Evolutionary conservation across 2,888 invertebrate genomes (phyloP), one percentile per base, ranked within the genome.

Genomic region (Crocallis elinguaria): DNA sequence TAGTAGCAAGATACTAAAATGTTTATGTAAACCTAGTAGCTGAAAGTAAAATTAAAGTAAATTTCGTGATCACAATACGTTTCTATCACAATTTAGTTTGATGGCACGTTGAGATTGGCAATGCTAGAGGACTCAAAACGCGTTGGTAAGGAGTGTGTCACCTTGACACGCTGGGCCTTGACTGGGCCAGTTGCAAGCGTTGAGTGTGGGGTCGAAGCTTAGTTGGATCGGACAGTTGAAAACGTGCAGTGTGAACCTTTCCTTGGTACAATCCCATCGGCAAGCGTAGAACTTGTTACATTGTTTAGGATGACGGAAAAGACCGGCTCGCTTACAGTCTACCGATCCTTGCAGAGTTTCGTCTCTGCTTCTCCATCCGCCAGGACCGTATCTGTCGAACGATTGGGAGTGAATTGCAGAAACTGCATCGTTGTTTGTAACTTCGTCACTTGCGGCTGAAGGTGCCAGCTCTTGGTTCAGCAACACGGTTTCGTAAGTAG

Each of bases 231-330:
- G 96, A 70, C 96, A 96, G 73, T 95, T 95, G 80, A 96, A 95
- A 1, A 95, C 93, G 71, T 95, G 95, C 5, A 96, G 90, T 1
- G 95, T 95, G 77, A 94, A 96, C 66, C 93, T 93, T 64, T 95
- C 94, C 73, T 96, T 95, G 74, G 94, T 94, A 60, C 94, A 93
- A 77, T 96, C 96, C 95, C 95, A 96, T 79, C 95, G 93, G 77
- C 96, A 96, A 23, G 95, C 94, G 75, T 96, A 96, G 91, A 96
- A 96, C 75, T 96, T 96, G 77, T 96, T 95, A 73, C 96, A 96
- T 69, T 94, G 94, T 61, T 94, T 94, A 0, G 96, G 96, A 76
- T 96, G 96, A 89, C 92, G 92, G 92, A 91, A 94, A 58, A 92
- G 82, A 64, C 94, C 94, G 25, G 93, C 93, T 73, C 94, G 84